A percentile compares a stretch with the other conserved stretches of the same genome.
Evolutionary conservation across 2,797 vertebrate genomes (phyloP).

Genomic region (Sebastes nivosus): DNA sequence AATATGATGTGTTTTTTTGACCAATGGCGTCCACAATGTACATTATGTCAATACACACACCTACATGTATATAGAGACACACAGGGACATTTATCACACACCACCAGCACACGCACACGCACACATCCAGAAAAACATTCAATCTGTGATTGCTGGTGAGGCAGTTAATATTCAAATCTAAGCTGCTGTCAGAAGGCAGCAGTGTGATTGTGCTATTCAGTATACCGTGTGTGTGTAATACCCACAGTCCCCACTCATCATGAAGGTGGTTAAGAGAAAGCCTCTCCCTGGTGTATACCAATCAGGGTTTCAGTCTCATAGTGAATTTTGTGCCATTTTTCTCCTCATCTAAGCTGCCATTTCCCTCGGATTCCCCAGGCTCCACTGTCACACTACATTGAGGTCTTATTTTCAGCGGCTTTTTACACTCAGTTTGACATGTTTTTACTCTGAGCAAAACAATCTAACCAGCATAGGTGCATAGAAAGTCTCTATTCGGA

Average conservation of each 20-base stretch:
- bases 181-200: conserved; percentile 48
- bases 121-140: neutral
- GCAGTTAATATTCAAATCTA: conserved; percentile 49
- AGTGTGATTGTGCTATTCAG: conserved; percentile 53
- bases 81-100: conserved; percentile 19
- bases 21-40: conserved; percentile 9
- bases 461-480: neutral
- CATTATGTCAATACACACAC: conserved; percentile 2
- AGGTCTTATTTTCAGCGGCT: conserved; percentile 32
- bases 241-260: conserved; percentile 49
- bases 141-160: conserved; percentile 34
- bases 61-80: neutral
- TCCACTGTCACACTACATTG: conserved; percentile 19
- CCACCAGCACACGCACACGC: neutral
- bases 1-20: conserved; percentile 32
- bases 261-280: conserved; percentile 48
- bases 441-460: conserved; percentile 24
- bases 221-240: neutral
- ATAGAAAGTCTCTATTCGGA: neutral
- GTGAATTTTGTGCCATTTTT: conserved; percentile 60
- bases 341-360: conserved; percentile 60
- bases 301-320: conserved; percentile 46
- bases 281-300: conserved; percentile 53
- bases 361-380: conserved; percentile 54
- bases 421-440: conserved; percentile 48